Evolutionary conservation across 2,113 vertebrate genomes (phyloP), one percentile per base, ranked within the genome.

Genomic region (Thamnaconus septentrionalis): DNA sequence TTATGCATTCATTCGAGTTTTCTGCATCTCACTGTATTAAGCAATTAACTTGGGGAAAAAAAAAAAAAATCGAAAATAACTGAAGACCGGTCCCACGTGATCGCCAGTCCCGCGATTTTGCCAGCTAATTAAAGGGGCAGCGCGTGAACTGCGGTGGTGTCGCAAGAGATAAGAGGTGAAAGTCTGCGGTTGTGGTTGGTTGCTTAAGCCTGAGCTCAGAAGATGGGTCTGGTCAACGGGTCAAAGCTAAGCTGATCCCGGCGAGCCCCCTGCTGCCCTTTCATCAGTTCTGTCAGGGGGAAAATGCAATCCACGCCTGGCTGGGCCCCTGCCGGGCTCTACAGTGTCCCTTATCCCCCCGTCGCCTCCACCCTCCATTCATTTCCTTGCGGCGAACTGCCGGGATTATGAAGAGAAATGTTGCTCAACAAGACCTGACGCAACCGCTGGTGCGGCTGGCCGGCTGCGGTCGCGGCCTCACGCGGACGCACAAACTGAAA

Each of bases 281-380:
- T 90, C 18, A 90, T 91, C 87, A 88, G 78, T 65, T 64, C 80
- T 80, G 76, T 86, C 80, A 89, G 64, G 80, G 73, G 75, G 79
- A 80, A 91, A 91, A 89, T 69, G 74, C 88, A 87, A 86, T 84
- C 79, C 85, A 89, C 57, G 83, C 73, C 80, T 75, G 59, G 68
- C 70, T 84, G 78, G 64, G 53, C 71, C 69, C 52, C 60, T 58
- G 55, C 49, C 64, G 49, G 57, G 18, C 18, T 31, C 67, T 61
- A 65, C 45, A 61, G 44, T 7, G 71, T 60, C 12, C 50, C 74
- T 82, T 71, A 75, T 73, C 74, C 76, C 18, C 58, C 41, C 7
- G 67, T 71, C 63, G 61, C 76, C 48, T 31, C 18, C 78, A 76
- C 80, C 68, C 52, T 73, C 56, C 63, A 79, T 78, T 82, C 73